Conservation (phyloP, 2,113 vertebrate genomes). For the Syngnathus typhle region DNA sequence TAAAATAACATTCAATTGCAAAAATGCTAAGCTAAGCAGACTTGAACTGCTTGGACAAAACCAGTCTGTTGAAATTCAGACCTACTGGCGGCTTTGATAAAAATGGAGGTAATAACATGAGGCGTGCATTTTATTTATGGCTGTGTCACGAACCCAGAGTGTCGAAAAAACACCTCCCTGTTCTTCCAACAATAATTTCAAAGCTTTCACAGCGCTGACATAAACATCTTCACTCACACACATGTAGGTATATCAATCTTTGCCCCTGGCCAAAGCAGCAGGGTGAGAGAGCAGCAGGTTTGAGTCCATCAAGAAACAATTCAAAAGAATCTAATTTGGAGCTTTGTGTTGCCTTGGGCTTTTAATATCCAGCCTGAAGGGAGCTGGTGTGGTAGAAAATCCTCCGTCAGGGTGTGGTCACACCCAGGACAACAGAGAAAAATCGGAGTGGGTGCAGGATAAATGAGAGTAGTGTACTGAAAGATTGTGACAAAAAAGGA, state of each 20-base stretch:
- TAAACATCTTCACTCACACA: constrained; percentile 3
- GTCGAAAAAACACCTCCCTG: background rate
- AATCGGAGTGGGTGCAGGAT: constrained; percentile 14
- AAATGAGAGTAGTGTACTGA: constrained; percentile 16
- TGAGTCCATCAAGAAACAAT: constrained; percentile 26
- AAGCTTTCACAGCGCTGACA: constrained; percentile 16
- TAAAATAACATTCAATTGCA: background rate
- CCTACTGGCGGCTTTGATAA: background rate
- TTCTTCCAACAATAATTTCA: constrained; percentile 5
- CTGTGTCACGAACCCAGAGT: constrained; percentile 6
- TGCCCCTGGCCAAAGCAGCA: constrained; percentile 1
- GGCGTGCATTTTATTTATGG: constrained; percentile 4
- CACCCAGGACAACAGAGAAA: constrained; percentile 29
- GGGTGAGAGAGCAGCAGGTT: constrained; percentile 8
- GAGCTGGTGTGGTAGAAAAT: constrained; percentile 26
- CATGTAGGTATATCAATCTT: background rate
- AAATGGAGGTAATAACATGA: background rate
- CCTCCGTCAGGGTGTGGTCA: constrained; percentile 16
- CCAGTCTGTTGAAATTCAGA: background rate
- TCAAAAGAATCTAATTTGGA: constrained; percentile 41
- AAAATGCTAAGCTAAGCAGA: background rate
- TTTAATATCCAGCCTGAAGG: constrained; percentile 38
- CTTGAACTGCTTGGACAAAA: background rate
- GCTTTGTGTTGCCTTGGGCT: constrained; percentile 18
- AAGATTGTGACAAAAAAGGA: constrained; percentile 24